phyloP scores from a whole-genome alignment of 2,113 vertebrate genomes.

The Acinonyx jubatus region DNA sequence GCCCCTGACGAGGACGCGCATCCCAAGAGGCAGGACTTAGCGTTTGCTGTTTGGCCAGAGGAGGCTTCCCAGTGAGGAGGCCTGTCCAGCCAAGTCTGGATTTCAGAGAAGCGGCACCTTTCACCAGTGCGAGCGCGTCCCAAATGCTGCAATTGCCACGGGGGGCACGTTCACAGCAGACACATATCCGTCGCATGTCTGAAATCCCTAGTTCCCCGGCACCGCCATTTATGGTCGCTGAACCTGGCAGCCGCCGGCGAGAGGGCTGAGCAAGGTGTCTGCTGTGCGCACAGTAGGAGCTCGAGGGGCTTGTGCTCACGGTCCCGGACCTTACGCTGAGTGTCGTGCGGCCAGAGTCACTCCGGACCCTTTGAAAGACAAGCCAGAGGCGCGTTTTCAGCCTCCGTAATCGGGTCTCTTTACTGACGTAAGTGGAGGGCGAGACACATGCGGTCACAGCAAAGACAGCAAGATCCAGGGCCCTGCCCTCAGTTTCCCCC shows the following conservation, averaged over 20 bases:
- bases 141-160: rapidly evolving
- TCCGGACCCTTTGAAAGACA: too few species aligned
- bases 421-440: not conserved
- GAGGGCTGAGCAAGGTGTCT: too few species aligned
- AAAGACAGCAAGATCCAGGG: too few species aligned
- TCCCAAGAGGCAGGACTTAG: too few species aligned
- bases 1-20: rapidly evolving
- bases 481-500: too few species aligned
- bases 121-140: rapidly evolving
- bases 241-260: not conserved
- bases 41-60: not conserved
- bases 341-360: not conserved
- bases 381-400: too few species aligned
- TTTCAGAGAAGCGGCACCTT: not conserved
- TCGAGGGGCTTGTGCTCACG: too few species aligned
- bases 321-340: rapidly evolving
- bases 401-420: not conserved
- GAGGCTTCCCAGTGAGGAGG: too few species aligned
- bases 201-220: not conserved
- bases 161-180: rapidly evolving
- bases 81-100: too few species aligned
- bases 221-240: rapidly evolving
- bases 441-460: not conserved
- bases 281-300: too few species aligned
- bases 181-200: rapidly evolving